phyloP scores from a whole-genome alignment of 2,888 invertebrate species.

The Gastracanthus pulcherrimus region DNA sequence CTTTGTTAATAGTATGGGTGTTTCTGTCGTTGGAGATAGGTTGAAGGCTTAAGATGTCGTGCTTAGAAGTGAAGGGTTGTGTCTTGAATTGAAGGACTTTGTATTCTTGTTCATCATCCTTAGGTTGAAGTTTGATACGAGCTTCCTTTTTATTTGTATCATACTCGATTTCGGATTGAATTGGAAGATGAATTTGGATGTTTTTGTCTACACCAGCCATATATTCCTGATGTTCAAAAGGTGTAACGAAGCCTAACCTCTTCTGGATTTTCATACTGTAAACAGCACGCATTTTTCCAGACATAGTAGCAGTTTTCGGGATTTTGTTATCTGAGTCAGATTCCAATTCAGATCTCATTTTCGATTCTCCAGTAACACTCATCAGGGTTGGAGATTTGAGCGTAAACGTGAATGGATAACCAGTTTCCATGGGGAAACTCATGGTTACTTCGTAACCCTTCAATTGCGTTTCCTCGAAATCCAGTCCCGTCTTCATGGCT shows the following conservation, averaged over 20 bases:
- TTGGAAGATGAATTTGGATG: constrained; percentile 81
- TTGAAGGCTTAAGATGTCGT: constrained; percentile 80
- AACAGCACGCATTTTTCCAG: constrained; percentile 70
- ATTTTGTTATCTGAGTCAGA: constrained; percentile 58
- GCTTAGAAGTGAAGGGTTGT: constrained; percentile 82
- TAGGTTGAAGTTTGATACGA: constrained; percentile 78
- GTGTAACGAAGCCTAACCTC: constrained; percentile 83
- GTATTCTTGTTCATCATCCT: constrained; percentile 78
- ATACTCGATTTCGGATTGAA: constrained; percentile 77
- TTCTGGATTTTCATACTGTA: constrained; percentile 81
- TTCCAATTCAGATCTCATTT: constrained; percentile 77
- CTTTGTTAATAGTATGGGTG: constrained; percentile 74
- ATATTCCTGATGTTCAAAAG: constrained; percentile 80
- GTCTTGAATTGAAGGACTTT: constrained; percentile 81
- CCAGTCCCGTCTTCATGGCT: constrained; percentile 78
- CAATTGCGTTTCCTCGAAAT: constrained; percentile 82
- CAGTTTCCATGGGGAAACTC: constrained; percentile 85
- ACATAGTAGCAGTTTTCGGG: not conserved
- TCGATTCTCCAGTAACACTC: constrained; percentile 8
- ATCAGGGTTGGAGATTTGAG: constrained; percentile 80
- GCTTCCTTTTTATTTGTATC: constrained; percentile 78
- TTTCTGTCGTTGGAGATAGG: constrained; percentile 72
- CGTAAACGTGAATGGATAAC: constrained; percentile 84
- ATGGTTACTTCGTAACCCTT: constrained; percentile 81
- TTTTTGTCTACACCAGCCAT: constrained; percentile 82